Evolutionary conservation across 2,113 vertebrate species (phyloP), one percentile per base, ranked within the genome.

Genomic region (Rhipidura dahli): DNA sequence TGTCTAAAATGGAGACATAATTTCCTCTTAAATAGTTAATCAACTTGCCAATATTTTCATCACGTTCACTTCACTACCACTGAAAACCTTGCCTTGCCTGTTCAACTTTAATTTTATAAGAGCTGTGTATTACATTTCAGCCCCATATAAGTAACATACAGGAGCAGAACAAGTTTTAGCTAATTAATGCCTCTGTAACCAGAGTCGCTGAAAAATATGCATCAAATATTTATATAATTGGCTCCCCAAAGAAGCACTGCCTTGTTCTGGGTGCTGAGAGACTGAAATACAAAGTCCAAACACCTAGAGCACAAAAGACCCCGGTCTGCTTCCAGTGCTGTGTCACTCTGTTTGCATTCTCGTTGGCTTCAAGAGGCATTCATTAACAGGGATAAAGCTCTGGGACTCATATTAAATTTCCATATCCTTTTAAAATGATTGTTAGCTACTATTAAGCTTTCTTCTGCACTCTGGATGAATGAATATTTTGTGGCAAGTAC

Each of bases 141-240:
- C 39, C 66, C 78, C 84, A 89, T 93, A 81, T 69, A 90, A 90
- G 64, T 78, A 92, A 71, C 87, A 91, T 59, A 88, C 42, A 80
- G 71, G 19, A 72, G 16, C 45, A 96, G 84, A 93, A 80, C 59
- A 31, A 15, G 50, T 83, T 94, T 91, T 66, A 94, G 75, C 87
- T 94, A 91, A 96, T 95, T 93, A 97, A 93, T 95, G 79, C 45
- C 85, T 83, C 78, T 77, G 89, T 91, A 96, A 93, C 63, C 51
- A 85, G 89, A 96, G 87, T 44, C 0, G 0, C 7, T 96, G 93
- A 93, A 96, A 94, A 93, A 91, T 83, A 79, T 61, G 27, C 87
- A 95, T 96, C 45, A 96, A 95, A 94, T 93, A 93, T 97, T 96
- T 94, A 95, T 86, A 73, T 51, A 86, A 90, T n/a, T 49, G 30